Base-by-base conservation (phyloP, 2,888 invertebrate species). In the Thymelicus sylvestris region DNA sequence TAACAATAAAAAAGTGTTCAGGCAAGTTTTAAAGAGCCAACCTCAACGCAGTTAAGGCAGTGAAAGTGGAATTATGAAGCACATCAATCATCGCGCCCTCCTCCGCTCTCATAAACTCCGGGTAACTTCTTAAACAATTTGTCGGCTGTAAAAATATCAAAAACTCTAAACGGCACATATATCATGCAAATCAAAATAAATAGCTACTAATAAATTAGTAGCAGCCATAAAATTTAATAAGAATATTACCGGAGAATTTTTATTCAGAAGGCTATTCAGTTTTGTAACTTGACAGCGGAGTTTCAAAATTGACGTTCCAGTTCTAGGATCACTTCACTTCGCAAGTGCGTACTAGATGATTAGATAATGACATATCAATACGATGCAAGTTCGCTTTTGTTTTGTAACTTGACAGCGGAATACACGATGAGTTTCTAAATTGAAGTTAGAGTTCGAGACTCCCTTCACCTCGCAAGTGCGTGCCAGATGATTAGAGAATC, bases 111-210 rank as follows among this genome's bases (percentile, higher is more conserved):
- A 44, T 59, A 44, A 70, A 65, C 70, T 65, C 55, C 15, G 7
- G 13, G 52, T 41, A 66, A 71, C 70, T 71, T 60, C 70, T 71
- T 57, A 71, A 71, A 71, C 70, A 71, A 71, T 71, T 71, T 71
- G 70, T 71, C 66, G 65, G 66, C 70, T 31, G 44, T 71, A 71
- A 71, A 70, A 71, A 60, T 60, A 71, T 71, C 44, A 44, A 65
- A 52, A 66, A 66, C 60, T 60, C 66, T 66, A 66, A 71, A 66
- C 66, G 52, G 70, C 59, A 61, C 65, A 66, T 52, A 66, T 19
- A 66, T 71, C 61, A 71, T 52, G 44, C 8, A 50, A 61, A 71
- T 65, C 41, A 70, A 60, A 70, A 70, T 64, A 65, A 70, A 70
- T 60, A 55, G 70, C 61, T 50, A 12, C 19, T 31, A 60, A 70